Base-by-base conservation (phyloP, 2,888 invertebrate species). In the Calliphora vomitoria region DNA sequence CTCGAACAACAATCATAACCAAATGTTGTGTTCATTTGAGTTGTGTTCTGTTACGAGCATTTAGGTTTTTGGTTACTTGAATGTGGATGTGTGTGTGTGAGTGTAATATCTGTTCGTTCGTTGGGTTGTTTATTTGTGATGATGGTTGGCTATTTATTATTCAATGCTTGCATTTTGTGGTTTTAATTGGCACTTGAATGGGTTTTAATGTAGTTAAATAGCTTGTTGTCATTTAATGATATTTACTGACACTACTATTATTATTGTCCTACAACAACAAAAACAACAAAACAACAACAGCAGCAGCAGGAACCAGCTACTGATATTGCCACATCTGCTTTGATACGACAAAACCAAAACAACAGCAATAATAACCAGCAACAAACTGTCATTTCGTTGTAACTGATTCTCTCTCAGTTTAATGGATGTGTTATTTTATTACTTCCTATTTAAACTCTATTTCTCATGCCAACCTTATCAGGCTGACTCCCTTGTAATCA, bases 111-210 rank as follows among this genome's bases (percentile, higher is more conserved):
- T 50, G 38, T 71, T 58, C 4, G 74, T 72, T 64, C 11, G 20
- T 38, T 50, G 15, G 72, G 50, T 53, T 66, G 82, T 53, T 68
- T 53, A 41, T 68, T 82, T 68, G 31, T 74, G 82, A 55, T 79
- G 74, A 80, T 81, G 72, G 50, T 78, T 78, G 86, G 78, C 81
- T 87, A 81, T 87, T 87, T 84, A 87, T 75, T 78, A 84, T 84
- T 85, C 82, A 87, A 82, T 85, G 87, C 82, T 79, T 79, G 85
- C 87, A 85, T 79, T 85, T 87, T 87, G 87, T 87, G 87, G 87
- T 87, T 87, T 87, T 87, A 87, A 87, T 87, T 87, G 85, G 87
- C 85, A 82, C 87, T 87, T 87, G 85, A 87, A 87, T 82, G 87
- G 87, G 82, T 58, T 87, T 87, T 85, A 85, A 87, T 87, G 87